Conservation (phyloP, 2,888 invertebrate genomes). For the Trypoxylon attenuatum region DNA sequence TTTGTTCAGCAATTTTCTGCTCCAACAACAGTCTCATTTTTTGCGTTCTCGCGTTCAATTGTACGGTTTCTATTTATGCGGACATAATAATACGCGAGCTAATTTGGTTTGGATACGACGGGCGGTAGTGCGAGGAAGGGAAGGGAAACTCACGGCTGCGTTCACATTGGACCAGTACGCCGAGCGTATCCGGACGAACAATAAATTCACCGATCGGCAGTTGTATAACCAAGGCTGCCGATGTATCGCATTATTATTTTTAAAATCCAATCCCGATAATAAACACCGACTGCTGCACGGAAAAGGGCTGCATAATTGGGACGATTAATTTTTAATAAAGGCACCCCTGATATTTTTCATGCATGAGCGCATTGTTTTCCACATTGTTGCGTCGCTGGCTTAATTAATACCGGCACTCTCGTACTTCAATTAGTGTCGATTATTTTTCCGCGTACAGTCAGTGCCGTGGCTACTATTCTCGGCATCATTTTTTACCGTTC, state of each 20-base stretch:
- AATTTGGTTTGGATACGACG: neutral
- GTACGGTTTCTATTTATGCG: neutral
- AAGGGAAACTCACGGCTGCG: neutral
- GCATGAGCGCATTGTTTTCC: conserved; percentile 40
- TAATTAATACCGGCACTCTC: conserved; percentile 8
- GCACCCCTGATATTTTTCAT: conserved; percentile 8
- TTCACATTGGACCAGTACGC: too few relatives aligned
- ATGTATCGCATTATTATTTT: conserved; percentile 14
- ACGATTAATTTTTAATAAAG: conserved; percentile 49
- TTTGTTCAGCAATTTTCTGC: neutral
- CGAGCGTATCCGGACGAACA: neutral
- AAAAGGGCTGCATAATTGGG: conserved; percentile 43
- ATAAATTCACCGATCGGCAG: neutral
- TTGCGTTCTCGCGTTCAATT: neutral
- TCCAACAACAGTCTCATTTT: neutral
- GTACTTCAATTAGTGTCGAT: conserved; percentile 46
- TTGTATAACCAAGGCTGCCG: neutral
- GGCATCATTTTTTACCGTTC: conserved; percentile 29
- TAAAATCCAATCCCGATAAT: conserved; percentile 39
- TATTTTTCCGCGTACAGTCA: conserved; percentile 38
- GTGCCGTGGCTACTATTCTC: neutral
- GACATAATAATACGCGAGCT: neutral
- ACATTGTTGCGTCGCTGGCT: conserved; percentile 26
- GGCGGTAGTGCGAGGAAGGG: neutral
- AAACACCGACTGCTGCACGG: conserved; percentile 15